phyloP scores from a whole-genome alignment of 2,888 invertebrate genomes.

The Zootermopsis nevadensis region DNA sequence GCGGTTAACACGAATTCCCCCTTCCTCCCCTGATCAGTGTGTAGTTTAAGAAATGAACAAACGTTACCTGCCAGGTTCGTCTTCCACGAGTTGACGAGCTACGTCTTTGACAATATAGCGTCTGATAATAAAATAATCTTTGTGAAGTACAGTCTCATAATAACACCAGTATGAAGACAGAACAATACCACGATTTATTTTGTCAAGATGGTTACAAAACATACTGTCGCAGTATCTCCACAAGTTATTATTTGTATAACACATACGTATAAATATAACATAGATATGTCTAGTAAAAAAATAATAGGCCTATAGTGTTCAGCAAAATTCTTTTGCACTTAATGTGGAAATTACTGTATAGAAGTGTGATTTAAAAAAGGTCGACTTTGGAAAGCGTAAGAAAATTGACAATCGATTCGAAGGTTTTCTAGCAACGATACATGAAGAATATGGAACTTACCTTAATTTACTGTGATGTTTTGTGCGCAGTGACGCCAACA shows the following conservation, averaged over 20 bases:
- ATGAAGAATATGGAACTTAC: neutral
- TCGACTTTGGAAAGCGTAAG: conserved; percentile 1
- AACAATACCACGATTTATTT: no score
- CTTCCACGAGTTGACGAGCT: no score
- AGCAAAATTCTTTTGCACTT: neutral
- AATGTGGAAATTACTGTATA: neutral
- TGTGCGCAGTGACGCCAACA: conserved; percentile 26
- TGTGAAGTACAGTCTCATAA: no score
- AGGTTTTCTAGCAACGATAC: neutral
- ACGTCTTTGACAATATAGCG: no score
- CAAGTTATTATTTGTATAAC: neutral
- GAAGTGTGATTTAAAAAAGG: neutral
- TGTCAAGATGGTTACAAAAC: neutral
- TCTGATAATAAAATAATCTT: no score
- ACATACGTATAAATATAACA: neutral
- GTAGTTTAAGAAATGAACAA: no score
- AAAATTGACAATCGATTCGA: conserved; percentile 24
- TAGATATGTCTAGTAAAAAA: neutral
- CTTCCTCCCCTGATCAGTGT: no score
- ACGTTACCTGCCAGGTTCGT: no score
- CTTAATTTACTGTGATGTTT: conserved; percentile 33
- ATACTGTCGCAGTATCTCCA: neutral
- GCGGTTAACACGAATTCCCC: no score
- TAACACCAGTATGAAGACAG: no score
- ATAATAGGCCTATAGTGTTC: conserved; percentile 24